These are phyloP conservation scores for Callipepla californica DNA, from an alignment of 2,113 vertebrate genomes.

Conservation along the genomic window DNA sequence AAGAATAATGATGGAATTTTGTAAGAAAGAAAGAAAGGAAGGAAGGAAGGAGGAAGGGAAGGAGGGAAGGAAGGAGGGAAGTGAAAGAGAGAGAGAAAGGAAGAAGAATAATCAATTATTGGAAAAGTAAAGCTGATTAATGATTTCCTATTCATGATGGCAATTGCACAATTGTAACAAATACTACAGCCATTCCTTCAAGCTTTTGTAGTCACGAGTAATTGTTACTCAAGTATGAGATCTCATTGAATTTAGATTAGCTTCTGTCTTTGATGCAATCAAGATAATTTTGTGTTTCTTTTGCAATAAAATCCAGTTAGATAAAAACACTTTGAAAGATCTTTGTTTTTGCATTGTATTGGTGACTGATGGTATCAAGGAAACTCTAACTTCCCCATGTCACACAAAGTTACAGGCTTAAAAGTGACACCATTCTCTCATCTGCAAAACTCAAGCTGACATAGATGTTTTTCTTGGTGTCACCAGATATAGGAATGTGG, in stretches of 20 bases:
- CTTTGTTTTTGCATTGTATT: neutral
- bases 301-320: neutral
- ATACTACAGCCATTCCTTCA: neutral
- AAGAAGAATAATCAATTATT: neutral
- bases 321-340: neutral
- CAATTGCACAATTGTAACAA: neutral
- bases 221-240: neutral
- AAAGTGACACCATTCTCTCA: accelerated
- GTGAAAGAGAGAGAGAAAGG: neutral
- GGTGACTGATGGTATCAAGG: neutral
- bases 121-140: neutral
- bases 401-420: neutral
- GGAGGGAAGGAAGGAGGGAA: neutral
- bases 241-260: neutral
- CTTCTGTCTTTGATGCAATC: neutral
- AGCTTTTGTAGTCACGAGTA: neutral
- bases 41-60: no score
- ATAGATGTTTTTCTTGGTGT: no score
- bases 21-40: neutral
- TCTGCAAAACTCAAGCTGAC: neutral
- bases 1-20: constrained; percentile 22
- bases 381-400: neutral
- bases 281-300: neutral
- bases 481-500: neutral
- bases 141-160: neutral